Evolutionary conservation across 2,113 vertebrate genomes (phyloP).

Genomic region (Lepisosteus osseus): DNA sequence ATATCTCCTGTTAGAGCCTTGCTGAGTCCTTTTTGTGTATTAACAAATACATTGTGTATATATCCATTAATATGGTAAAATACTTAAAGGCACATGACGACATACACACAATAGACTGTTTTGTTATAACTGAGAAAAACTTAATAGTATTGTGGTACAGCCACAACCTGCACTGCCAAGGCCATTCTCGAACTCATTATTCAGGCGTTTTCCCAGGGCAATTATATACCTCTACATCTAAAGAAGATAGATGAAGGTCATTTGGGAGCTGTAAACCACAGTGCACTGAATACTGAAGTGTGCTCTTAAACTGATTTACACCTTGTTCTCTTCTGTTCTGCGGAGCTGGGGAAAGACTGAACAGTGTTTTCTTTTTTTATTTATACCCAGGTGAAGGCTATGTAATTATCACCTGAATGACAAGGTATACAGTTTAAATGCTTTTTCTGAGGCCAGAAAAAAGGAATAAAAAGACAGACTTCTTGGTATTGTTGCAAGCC

Average conservation of each 20-base stretch:
- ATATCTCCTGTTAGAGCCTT: neutral
- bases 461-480: no score
- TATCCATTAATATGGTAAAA: no score
- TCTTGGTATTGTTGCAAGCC: no score
- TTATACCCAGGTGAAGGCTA: constrained; percentile 36
- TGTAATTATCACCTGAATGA: constrained; percentile 62
- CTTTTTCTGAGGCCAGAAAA: no score
- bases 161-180: constrained; percentile 21
- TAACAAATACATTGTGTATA: no score
- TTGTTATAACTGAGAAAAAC: no score
- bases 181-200: constrained; percentile 67
- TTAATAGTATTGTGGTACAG: neutral
- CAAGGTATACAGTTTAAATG: constrained; percentile 23
- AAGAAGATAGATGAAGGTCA: constrained; percentile 80
- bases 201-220: constrained; percentile 75
- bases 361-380: constrained; percentile 52
- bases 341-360: constrained; percentile 57
- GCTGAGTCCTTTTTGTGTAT: neutral
- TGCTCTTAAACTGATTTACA: constrained; percentile 79
- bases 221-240: constrained; percentile 74
- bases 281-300: constrained; percentile 66
- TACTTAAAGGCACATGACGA: no score
- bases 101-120: no score
- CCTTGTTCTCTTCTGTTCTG: constrained; percentile 66
- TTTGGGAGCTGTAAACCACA: constrained; percentile 73